Base-by-base conservation (phyloP, 2,113 vertebrate species). In the Passer montanus region DNA sequence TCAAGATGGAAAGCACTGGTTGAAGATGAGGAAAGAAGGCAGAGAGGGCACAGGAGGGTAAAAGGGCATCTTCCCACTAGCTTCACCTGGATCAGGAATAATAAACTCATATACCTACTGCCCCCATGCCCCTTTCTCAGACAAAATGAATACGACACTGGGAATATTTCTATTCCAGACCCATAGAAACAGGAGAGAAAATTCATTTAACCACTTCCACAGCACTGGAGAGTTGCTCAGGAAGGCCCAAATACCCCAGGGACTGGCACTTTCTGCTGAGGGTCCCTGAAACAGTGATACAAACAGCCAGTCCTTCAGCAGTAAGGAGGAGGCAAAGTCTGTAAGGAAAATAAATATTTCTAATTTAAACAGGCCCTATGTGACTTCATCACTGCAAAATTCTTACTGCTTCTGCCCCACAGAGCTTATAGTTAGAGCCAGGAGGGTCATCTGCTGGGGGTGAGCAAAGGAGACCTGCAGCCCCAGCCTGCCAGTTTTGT, bases 91-190 rank as follows among this genome's bases (percentile, higher is more conserved):
- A 50, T 83, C 64, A 85, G 41, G 41, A 94, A 75, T 64, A 72
- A 64, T 23, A 85, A 85, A 82, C 18, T 64, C 28, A 85, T 16
- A 5, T 24, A n/a, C 41, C 46, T 84, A 46, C 31, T 41, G 14
- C 20, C 3, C 27, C 21, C 19, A 33, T 0, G 0, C 7, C 41
- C 15, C 30, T 72, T 11, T 13, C 39, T 76, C 49, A 64, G 58
- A 66, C 9, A 83, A 85, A 90, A 81, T 46, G 7, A 84, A 55
- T 13, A 16, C 20, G 37, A 53, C 28, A 46, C 28, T 56, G 28
- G 50, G 11, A 66, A 9, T 22, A 53, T 50, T 53, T 39, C 19
- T 83, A 7, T 62, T 73, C n/a, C 35, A 83, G 33, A 68, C 5
- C 5, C 26, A 33, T 6, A 78, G 35, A 77, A 87, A 49, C 18